Base-by-base conservation (phyloP, 92 coral and sea anemone genomes). In the Phenganax marumi region DNA sequence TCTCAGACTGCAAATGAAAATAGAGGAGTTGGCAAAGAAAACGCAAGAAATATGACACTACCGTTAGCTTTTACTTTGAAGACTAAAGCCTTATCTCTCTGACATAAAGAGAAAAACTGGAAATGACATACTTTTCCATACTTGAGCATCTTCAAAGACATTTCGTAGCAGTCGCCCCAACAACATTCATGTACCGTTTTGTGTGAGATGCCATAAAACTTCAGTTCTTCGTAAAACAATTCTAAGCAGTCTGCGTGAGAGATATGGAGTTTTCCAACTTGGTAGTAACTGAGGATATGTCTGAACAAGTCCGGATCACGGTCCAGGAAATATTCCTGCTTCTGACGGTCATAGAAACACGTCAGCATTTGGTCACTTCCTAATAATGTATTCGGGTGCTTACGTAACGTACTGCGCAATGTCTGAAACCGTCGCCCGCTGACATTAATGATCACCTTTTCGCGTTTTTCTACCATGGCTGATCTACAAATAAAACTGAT, bases 301-400 rank as follows among this genome's bases (percentile, higher is more conserved):
- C 77, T 53, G 58, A 72, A 72, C 26, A 72, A 33, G 25, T 72
- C 43, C 26, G 77, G 77, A 43, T 72, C 77, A n/a, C 77, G 77
- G 39, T 72, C 77, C 25, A 72, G 19, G 17, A 72, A 72, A 12
- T 72, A 72, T 22, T 72, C 77, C 50, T 72, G 55, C 12, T 24
- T 49, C 12, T 49, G 21, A 13, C 47, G 25, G 18, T 72, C 77
- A 25, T 72, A 72, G 17, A 72, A 72, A 72, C 57, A 21, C 55
- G 56, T 49, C 57, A 72, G 60, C 55, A 52, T 52, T 5, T 72
- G 26, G 21, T 49, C 77, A 55, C 58, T 72, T 26, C 77, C 77
- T 1, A 72, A 55, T 13, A 72, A 52, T n/a, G 77, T 72, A 23
- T 52, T 55, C 8, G 77, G 77, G n/a, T 72, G 77, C 50, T 72